These are phyloP conservation scores for Lepidurus couesii DNA, from an alignment of 1,140 invertebrate genomes.

Conservation along the genomic window DNA sequence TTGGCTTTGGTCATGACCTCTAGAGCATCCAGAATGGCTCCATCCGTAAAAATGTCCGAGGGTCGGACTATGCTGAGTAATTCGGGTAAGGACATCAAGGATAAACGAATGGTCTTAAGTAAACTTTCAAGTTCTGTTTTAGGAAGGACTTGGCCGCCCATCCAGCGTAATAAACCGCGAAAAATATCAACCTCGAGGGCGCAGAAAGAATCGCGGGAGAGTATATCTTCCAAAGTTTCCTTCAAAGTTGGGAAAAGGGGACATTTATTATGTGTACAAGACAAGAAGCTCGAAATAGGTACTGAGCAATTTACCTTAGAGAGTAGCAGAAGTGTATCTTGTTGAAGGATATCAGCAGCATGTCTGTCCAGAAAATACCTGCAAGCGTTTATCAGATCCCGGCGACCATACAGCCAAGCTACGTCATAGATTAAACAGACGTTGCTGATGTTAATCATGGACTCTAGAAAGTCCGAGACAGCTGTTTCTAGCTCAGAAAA, in stretches of 20 bases:
- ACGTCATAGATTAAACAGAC: constrained; percentile 90
- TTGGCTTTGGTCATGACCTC: constrained; percentile 69
- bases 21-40: constrained; percentile 90
- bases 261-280: background rate
- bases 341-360: constrained; percentile 72
- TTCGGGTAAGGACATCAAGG: constrained; percentile 79
- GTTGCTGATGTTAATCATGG: constrained; percentile 78
- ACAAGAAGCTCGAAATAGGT: constrained; percentile 29
- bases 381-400: constrained; percentile 57
- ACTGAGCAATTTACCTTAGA: constrained; percentile 58
- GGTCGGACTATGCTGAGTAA: constrained; percentile 80
- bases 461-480: constrained; percentile 87
- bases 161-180: constrained; percentile 77
- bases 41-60: constrained; percentile 74
- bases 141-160: constrained; percentile 49
- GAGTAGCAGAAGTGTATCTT: constrained; percentile 75
- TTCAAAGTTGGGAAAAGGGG: constrained; percentile 42
- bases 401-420: constrained; percentile 65
- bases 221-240: constrained; percentile 71
- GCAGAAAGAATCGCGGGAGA: constrained; percentile 90
- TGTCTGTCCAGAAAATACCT: constrained; percentile 78
- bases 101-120: constrained; percentile 62
- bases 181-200: constrained; percentile 94
- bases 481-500: constrained; percentile 84
- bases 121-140: constrained; percentile 37